Conservation (phyloP, 2,797 vertebrate genomes). For the Argya squamiceps region DNA sequence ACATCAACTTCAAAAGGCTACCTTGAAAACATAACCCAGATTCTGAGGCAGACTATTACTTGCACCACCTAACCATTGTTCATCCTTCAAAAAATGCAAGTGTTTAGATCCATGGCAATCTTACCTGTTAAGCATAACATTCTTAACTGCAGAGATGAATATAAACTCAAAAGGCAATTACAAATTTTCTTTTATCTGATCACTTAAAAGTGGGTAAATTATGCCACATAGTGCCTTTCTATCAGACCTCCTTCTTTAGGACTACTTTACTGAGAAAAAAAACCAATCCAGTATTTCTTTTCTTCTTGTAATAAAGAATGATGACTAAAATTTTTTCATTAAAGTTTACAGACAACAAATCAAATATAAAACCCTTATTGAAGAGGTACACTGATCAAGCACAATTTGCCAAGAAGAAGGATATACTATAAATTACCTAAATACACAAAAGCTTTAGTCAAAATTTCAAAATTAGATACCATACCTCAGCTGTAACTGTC, state of each 20-base stretch:
- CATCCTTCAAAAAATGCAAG: background rate
- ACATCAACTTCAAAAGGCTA: background rate
- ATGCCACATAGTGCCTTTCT: background rate
- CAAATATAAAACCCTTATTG: background rate
- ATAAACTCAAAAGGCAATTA: background rate
- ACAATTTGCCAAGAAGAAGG: background rate
- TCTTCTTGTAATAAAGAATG: background rate
- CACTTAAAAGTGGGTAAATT: background rate
- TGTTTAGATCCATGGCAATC: accelerated
- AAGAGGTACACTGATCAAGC: background rate
- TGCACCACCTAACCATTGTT: background rate
- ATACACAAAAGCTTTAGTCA: background rate
- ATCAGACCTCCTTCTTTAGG: background rate
- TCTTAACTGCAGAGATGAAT: background rate
- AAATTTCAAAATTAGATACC: background rate
- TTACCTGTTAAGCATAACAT: background rate
- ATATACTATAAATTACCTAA: background rate
- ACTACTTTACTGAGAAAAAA: background rate
- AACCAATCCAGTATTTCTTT: background rate
- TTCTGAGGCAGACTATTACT: background rate
- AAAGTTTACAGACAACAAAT: background rate
- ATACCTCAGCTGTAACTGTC: background rate
- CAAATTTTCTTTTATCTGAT: background rate
- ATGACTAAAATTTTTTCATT: background rate
- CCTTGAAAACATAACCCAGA: background rate